phyloP scores from a whole-genome alignment of 2,113 vertebrate species.

The Eclectus roratus region DNA sequence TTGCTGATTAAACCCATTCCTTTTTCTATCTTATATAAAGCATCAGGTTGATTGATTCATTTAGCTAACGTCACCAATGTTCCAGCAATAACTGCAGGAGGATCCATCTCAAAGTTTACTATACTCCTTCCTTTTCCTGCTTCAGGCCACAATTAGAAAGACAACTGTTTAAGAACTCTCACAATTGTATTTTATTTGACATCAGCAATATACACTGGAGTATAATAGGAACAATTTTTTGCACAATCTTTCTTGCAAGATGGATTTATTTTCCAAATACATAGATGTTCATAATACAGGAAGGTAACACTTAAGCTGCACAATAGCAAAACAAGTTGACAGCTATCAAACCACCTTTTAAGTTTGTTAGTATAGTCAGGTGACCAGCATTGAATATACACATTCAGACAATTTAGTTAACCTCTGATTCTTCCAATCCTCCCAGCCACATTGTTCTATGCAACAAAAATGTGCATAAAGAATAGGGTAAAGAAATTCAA shows the following conservation, averaged over 20 bases:
- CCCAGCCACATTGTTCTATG: conserved; percentile 24
- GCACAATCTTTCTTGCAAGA: conserved; percentile 65
- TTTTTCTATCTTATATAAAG: conserved; percentile 1
- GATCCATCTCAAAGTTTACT: not conserved
- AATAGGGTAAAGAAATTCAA: not conserved
- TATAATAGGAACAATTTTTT: conserved; percentile 66
- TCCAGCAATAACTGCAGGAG: not conserved
- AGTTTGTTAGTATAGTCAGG: conserved; percentile 42
- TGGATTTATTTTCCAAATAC: conserved; percentile 66
- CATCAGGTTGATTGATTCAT: not conserved
- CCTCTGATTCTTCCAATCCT: conserved; percentile 18
- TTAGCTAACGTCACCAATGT: not conserved
- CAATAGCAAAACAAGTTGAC: conserved; percentile 71
- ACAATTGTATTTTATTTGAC: conserved; percentile 71
- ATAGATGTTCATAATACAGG: conserved; percentile 62
- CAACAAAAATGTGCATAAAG: not conserved
- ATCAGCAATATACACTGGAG: conserved; percentile 67
- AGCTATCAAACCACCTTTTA: conserved; percentile 48
- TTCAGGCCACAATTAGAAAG: conserved; percentile 51
- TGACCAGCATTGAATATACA: conserved; percentile 6
- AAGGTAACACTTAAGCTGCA: conserved; percentile 63
- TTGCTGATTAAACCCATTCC: conserved; percentile 4
- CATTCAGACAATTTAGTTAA: conserved; percentile 40
- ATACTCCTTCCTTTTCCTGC: not conserved
- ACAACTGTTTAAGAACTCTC: conserved; percentile 65